Evolutionary conservation across 2,113 vertebrate species (phyloP), one percentile per base, ranked within the genome.

Genomic region (Neolamprologus longior): DNA sequence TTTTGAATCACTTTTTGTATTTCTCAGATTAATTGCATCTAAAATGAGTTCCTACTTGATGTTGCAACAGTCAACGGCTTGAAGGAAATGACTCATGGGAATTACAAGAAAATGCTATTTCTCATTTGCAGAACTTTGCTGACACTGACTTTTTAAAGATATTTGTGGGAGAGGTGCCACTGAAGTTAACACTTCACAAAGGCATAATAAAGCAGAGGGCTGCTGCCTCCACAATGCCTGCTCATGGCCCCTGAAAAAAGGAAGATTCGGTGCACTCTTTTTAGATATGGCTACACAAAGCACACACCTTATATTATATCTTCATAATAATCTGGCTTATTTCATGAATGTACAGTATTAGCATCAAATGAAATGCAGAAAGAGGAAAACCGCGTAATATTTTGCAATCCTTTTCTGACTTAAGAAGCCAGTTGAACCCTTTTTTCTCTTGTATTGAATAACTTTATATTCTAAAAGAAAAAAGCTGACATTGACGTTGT

Each of bases 71-170:
- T 42, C 12, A 82, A 37, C 40, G 17, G 83, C 40, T 68, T 47
- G 6, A 78, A 61, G 88, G 85, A 90, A 85, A 85, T 89, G 86
- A 90, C 68, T 91, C 88, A 76, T 26, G 3, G 45, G 66, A 71
- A 91, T 92, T 92, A 89, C 81, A 63, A 84, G 76, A 84, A 88
- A 86, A 19, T 9, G 24, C 15, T 54, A 15, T 80, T 85, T 84
- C 87, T 66, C 79, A 83, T 80, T 87, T 90, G 35, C 86, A 47
- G 73, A 83, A 83, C 10, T 37, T 81, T 68, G 88, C 90, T 92
- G 91, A 93, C 88, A 76, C 24, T 42, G 42, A 87, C 55, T 90
- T 88, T 80, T 85, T 19, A 85, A 66, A 87, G 7, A 5, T 9
- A 40, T 53, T 57, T 81, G 81, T 76, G 26, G 35, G 52, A 83